Evolutionary conservation across 2,888 invertebrate species (phyloP).

Genomic region (Agonopterix subpropinquella): DNA sequence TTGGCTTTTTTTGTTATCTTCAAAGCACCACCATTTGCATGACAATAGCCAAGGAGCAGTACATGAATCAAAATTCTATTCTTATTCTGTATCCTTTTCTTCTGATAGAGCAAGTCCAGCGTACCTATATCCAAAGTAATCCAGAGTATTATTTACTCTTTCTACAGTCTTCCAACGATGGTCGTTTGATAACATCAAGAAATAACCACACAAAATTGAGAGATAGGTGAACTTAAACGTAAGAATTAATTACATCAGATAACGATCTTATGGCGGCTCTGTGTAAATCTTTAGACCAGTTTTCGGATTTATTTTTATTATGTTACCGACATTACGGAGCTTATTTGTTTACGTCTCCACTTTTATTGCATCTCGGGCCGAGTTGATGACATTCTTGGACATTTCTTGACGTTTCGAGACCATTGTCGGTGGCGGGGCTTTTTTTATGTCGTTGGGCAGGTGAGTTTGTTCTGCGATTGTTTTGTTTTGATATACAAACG

Average conservation of each 20-base stretch:
- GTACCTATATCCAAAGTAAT: too few relatives aligned
- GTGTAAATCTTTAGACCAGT: constrained; percentile 27
- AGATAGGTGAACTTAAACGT: constrained; percentile 19
- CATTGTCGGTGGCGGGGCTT: constrained; percentile 17
- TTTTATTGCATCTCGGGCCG: constrained; percentile 19
- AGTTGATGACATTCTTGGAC: constrained; percentile 16
- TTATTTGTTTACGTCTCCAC: constrained; percentile 13
- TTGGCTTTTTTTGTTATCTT: too few relatives aligned
- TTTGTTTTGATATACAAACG: too few relatives aligned
- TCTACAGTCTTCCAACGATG: too few relatives aligned
- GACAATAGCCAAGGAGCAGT: too few relatives aligned
- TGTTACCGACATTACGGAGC: constrained; percentile 6
- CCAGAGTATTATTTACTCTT: too few relatives aligned
- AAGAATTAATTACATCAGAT: constrained; percentile 29
- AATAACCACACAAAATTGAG: constrained; percentile 18
- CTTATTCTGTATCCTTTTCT: too few relatives aligned
- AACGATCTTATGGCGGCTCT: constrained; percentile 23
- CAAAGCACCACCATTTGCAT: too few relatives aligned
- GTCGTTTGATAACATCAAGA: too few relatives aligned
- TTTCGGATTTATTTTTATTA: constrained; percentile 18
- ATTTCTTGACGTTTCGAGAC: constrained; percentile 8
- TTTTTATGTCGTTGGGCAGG: not conserved
- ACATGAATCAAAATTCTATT: too few relatives aligned
- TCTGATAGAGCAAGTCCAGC: too few relatives aligned
- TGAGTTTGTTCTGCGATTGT: too few relatives aligned